Base-by-base conservation (phyloP, 2,113 vertebrate genomes). In the Brachionichthys hirsutus region DNA sequence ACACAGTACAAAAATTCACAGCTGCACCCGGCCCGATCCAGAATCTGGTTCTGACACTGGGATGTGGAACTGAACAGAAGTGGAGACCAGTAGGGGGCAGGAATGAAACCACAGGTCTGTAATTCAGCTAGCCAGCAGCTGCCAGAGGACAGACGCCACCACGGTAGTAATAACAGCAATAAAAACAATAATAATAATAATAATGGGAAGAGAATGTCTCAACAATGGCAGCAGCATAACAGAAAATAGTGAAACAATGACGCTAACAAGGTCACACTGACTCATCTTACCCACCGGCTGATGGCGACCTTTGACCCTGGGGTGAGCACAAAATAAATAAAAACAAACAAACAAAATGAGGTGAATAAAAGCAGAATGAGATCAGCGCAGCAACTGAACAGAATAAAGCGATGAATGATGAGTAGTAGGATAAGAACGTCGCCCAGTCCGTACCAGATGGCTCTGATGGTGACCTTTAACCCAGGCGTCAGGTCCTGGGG, bases 401-500 rank as follows among this genome's bases (percentile, higher is more conserved):
- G 58, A 62, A 62, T 78, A 64, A 73, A 80, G 82, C 67, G 20
- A 73, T 67, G 73, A 68, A 49, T 15, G 62, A 62, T 54, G 36
- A 36, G 40, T 1, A 47, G 45, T 50, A 9, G 3, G 8, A 16
- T 7, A n/a, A n/a, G n/a, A 40, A 12, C 19, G 3, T 9, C 10
- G 14, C 55, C 24, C 17, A 0, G 17, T 12, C 45, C 93, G 86
- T 93, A 99, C 97, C 97, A 99, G 78, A 98, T 93, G 2, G 96
- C 95, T 80, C 97, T 88, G 89, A 99, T 98, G 89, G 95, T 94
- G 87, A 95, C 94, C 92, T 98, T 98, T 61, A 99, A 89, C 54
- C 95, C 96, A 0, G 95, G 96, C 0, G 96, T 97, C 83, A 98
- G 89, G 52, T 99, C 96, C 79, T 98, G 95, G 0, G 95, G 92